Evolutionary conservation across 2,113 vertebrate genomes (phyloP).

Genomic region (Diphyllodes magnificus): DNA sequence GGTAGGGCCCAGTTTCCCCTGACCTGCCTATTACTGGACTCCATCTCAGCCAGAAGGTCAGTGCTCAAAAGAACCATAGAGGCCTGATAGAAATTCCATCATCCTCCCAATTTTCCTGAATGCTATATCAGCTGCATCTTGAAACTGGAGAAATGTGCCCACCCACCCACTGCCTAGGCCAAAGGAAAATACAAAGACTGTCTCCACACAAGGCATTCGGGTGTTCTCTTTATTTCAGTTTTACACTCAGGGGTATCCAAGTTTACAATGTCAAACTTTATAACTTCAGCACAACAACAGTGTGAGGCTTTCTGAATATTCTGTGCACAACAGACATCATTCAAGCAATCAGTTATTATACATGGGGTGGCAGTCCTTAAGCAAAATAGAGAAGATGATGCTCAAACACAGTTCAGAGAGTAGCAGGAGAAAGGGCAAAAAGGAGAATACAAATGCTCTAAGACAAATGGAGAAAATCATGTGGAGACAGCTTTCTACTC

Average conservation of each 20-base stretch:
- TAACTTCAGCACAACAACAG: neutral
- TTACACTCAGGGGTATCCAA: neutral
- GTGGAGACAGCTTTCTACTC: rapidly evolving
- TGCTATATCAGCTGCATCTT: rapidly evolving
- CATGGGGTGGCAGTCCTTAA: rapidly evolving
- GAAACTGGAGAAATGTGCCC: neutral
- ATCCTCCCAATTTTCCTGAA: neutral
- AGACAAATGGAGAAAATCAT: neutral
- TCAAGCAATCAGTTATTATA: neutral
- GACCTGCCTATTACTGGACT: rapidly evolving
- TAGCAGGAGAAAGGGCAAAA: neutral
- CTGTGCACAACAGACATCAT: rapidly evolving
- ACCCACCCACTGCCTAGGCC: neutral
- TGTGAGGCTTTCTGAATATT: rapidly evolving
- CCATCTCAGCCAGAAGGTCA: neutral
- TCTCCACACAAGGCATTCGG: neutral
- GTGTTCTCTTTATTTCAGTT: neutral
- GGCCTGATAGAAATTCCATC: neutral
- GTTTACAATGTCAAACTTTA: neutral
- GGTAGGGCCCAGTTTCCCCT: rapidly evolving
- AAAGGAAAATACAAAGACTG: neutral
- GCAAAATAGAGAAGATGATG: neutral
- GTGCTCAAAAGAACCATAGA: rapidly evolving
- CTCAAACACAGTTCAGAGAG: neutral
- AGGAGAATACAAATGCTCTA: neutral